Evolutionary conservation across 2,113 vertebrate genomes (phyloP).

Genomic region (Gobio gobio): DNA sequence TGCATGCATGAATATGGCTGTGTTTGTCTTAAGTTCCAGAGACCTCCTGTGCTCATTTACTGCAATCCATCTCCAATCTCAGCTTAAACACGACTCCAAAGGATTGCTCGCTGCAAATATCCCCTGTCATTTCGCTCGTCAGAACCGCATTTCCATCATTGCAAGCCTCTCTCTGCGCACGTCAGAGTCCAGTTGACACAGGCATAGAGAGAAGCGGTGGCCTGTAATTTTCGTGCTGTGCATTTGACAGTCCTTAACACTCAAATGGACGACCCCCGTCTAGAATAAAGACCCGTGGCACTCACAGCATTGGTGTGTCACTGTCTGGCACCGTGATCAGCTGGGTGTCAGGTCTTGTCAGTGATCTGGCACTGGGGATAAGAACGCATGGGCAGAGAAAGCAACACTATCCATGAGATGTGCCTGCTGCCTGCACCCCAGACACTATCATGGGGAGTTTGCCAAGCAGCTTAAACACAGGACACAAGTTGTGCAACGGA

Average conservation of each 20-base stretch:
- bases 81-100: not conserved
- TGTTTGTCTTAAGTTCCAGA: conserved; percentile 21
- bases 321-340: conserved; percentile 6
- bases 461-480: not conserved
- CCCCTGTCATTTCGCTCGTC: not conserved
- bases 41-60: conserved; percentile 31
- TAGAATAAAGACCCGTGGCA: conserved; percentile 20
- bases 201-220: not conserved
- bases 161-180: not conserved
- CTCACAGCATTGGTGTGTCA: not conserved
- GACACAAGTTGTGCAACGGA: conserved; percentile 3
- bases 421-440: not conserved
- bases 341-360: conserved; percentile 45
- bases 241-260: conserved; percentile 40
- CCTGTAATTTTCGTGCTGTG: conserved; percentile 36
- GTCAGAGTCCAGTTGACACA: conserved; percentile 23
- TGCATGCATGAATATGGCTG: conserved; percentile 35
- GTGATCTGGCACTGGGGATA: not conserved
- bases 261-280: conserved; percentile 11
- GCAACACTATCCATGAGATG: conserved; percentile 15
- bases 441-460: not conserved
- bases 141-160: conserved; percentile 6
- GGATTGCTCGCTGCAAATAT: not conserved
- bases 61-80: conserved; percentile 18
- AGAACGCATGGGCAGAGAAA: not conserved